phyloP scores from a whole-genome alignment of 2,113 vertebrate species.

The Dolichotis patagonum region DNA sequence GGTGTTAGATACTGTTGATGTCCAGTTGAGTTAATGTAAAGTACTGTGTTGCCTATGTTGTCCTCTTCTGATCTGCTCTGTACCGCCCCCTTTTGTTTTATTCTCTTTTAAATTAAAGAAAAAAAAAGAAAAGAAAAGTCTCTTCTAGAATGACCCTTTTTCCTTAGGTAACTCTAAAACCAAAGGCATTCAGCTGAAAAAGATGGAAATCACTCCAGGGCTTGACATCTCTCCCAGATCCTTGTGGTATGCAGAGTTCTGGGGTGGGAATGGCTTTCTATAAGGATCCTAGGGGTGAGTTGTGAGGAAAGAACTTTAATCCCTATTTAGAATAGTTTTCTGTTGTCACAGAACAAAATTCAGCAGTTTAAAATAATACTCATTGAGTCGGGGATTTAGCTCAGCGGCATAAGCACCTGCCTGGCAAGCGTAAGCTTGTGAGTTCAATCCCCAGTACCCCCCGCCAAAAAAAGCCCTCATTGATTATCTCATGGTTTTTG shows the following conservation, averaged over 20 bases:
- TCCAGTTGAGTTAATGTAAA: too few relatives aligned
- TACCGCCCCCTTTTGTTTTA: too few relatives aligned
- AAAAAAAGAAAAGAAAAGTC: conserved; percentile 1
- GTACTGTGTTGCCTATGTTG: too few relatives aligned
- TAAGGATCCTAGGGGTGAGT: neutral
- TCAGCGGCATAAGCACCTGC: too few relatives aligned
- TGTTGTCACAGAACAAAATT: neutral
- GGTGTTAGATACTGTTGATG: too few relatives aligned
- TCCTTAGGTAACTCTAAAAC: neutral
- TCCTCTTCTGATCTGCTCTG: too few relatives aligned
- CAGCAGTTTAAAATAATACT: neutral
- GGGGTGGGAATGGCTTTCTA: neutral
- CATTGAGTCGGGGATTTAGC: too few relatives aligned
- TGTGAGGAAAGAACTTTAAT: neutral
- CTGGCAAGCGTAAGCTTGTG: too few relatives aligned
- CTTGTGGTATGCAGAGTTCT: neutral
- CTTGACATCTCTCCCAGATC: neutral
- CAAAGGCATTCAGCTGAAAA: neutral
- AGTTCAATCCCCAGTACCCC: too few relatives aligned
- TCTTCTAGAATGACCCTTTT: neutral
- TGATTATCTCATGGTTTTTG: neutral
- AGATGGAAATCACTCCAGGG: neutral
- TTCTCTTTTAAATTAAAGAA: too few relatives aligned
- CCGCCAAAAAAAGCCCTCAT: too few relatives aligned
- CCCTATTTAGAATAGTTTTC: neutral